Evolutionary conservation across 1,140 invertebrate genomes (phyloP), one percentile per base, ranked within the genome.

Genomic region (Drosophila auraria): DNA sequence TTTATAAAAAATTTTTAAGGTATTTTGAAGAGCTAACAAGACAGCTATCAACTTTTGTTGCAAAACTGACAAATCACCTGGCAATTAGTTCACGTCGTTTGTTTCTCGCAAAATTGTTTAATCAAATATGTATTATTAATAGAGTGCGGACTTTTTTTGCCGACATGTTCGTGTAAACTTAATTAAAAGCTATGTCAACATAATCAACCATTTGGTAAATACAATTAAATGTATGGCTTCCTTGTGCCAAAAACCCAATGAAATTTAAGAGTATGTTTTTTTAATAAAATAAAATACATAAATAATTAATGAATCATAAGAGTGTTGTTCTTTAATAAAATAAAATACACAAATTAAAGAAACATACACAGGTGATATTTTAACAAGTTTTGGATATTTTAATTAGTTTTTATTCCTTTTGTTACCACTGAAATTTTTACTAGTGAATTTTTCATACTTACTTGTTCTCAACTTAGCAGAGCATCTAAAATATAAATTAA

Each of bases 41-140:
- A 30, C 5, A 30, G 27, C 27, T 6, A 30, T 30, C 27, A 30
- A 5, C 27, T 30, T 38, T 38, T 2, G 9, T 56, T 23, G 7
- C 2, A 33, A 6, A 33, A 12, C 27, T 27, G 27, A 15, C 25
- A 2, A n/a, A 25, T 27, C 2, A 5, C 1, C 47, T 2, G 25
- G 23, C n/a, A 27, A 27, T n/a, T 53, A 11, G 15, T 20, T 14
- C 11, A 3, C 9, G 7, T 33, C 1, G 5, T 2, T 20, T 7
- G 17, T 23, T n/a, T 42, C 36, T 27, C 17, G 2, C 3, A 0
- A 8, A n/a, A n/a, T 15, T 63, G 5, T 38, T 56, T 40, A 15
- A 27, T 57, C 0, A 57, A 56, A 63, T 63, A 63, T 54, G 54
- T 56, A 20, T 17, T 4, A 30, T 58, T 14, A 58, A 63, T 58